Base-by-base conservation (phyloP, 2,888 invertebrate genomes). In the Xanthia togata region DNA sequence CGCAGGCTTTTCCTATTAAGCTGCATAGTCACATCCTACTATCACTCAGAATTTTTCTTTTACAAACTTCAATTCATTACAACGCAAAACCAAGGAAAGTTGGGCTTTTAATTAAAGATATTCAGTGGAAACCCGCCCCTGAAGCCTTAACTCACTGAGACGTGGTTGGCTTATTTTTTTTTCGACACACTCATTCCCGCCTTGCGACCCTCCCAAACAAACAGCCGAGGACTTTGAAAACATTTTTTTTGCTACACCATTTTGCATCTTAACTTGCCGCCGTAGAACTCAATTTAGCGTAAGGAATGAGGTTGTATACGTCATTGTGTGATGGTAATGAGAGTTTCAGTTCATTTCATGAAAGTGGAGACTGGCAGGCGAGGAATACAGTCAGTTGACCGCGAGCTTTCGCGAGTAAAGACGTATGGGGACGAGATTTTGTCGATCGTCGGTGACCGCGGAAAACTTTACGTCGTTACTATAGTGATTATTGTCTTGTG, bases 121-220 rank as follows among this genome's bases (percentile, higher is more conserved):
- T 94, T 95, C 94, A 90, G 91, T 92, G 90, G 89, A 94, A 94
- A 93, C 95, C 95, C 96, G 96, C 96, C 96, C 96, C 93, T 93
- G 94, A 92, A 94, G 93, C 96, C 93, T 95, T 95, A 94, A 95
- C 93, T 96, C 95, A 96, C 92, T 93, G 96, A 95, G 95, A 95
- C 96, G 96, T 94, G 96, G 96, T 96, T 96, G 96, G 96, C 93
- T 96, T 96, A 96, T 95, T 96, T 96, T 96, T 93, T 96, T 96
- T 96, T 96, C 94, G 92, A 93, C 94, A 93, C 93, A 94, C 94
- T 96, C 96, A 96, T 96, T 96, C 96, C 96, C 96, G 96, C 96
- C 96, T 96, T 95, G 95, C 91, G 96, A 93, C 96, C 96, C 96
- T 96, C 96, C 96, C 96, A 96, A 96, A 96, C 96, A 96, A 96